Evolutionary conservation across 2,113 vertebrate species (phyloP), one percentile per base, ranked within the genome.

Genomic region (Microcebus lehilahytsara): DNA sequence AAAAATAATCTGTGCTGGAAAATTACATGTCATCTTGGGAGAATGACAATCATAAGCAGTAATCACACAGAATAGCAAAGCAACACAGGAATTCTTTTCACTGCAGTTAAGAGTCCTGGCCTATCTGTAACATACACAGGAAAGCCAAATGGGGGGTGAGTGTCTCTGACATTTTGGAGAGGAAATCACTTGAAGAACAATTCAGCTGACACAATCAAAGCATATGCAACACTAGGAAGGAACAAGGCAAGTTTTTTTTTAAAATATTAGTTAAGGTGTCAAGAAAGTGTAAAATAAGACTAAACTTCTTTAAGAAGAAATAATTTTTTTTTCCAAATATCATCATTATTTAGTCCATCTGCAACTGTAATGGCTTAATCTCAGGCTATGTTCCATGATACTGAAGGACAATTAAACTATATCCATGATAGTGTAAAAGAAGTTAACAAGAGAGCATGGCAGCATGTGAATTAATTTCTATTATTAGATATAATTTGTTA

Each of bases 11-110:
- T 83, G 23, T 69, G 58, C 37, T 84, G 27, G 37, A 85, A 95
- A 96, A 90, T 79, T 66, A 49, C 58, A 81, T 87, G 60, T 32
- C 42, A 64, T 85, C 42, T 77, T 87, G 69, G 30, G 66, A n/a
- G 96, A 97, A 84, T 32, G 40, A 83, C 84, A 96, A 93, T 93
- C 66, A 66, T 40, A 75, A 66, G 69, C 19, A 37, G 75, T 71
- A 92, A 96, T 95, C 94, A 87, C 80, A 95, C 14, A 92, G 56
- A 85, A 89, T 95, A 96, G 92, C 86, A 88, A 42, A 42, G 25
- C 30, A 89, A 67, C 34, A 74, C 7, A 74, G 60, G 62, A 22
- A 53, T 64, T 49, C 34, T 10, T 85, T 90, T 74, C 49, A 66
- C 23, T 60, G 4, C 5, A 49, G 9, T 46, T 37, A 85, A 89